Evolutionary conservation across 1,140 invertebrate species (phyloP), one percentile per base, ranked within the genome.

Genomic region (Hermatobates lingyangjiaoensis): DNA sequence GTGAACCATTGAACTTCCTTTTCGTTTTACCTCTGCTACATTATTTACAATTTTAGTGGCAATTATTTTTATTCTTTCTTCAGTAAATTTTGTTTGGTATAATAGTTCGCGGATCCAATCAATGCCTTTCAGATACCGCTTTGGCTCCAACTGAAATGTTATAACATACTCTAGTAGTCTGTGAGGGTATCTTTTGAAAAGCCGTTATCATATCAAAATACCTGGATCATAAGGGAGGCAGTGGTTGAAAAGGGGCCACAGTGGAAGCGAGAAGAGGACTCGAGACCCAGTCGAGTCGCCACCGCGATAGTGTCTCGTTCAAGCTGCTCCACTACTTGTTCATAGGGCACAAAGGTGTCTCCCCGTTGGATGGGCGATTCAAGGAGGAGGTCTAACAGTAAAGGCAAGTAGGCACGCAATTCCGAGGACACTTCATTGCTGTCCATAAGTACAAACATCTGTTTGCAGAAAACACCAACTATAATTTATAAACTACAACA

Each of bases 21-120:
- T 74, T 45, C 81, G 66, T 62, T 84, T 86, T 39, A 70, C 62
- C 59, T 77, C 71, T 1, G 82, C 73, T 1, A 87, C 78, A 58
- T 87, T 79, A 60, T 87, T 87, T 28, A 79, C 66, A 60, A 84
- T 72, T 65, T 87, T 87, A 47, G 76, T 74, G 3, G 79, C 76
- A 49, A 85, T 77, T 12, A 87, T 78, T 60, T 79, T 75, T 3
- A 90, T 62, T 59, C 87, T 71, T 38, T 87, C 80, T 21, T 72
- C 68, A 3, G 74, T 80, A 50, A 91, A 77, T 53, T 77, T 70
- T 14, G 79, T 75, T 3, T 77, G 61, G 57, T 79, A 84, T 10
- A 92, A 63, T 1, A 91, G 64, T 57, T 88, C 80, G 57, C 77
- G 72, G 14, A 90, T 63, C 76, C 85, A 88, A 45, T 77, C 66